Conservation (phyloP, 1,140 invertebrate genomes). For the Potamilus streckersoni region DNA sequence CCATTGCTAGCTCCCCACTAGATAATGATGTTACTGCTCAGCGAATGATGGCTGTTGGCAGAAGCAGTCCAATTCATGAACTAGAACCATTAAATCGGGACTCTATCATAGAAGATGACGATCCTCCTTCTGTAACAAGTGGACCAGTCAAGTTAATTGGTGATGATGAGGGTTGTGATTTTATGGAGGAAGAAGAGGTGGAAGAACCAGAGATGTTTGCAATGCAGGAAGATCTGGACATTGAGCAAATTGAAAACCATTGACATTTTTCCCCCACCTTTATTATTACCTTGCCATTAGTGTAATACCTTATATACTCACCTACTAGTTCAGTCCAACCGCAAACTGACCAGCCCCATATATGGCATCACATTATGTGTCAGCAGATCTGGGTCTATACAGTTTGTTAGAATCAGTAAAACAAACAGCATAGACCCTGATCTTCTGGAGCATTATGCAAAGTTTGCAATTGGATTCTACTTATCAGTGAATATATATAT, state of each 20-base stretch:
- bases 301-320: neutral
- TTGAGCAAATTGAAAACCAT: conserved; percentile 59
- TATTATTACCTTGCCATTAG: conserved; percentile 8
- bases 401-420: no score
- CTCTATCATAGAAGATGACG: conserved; percentile 36
- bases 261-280: conserved; percentile 18
- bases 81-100: conserved; percentile 34
- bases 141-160: conserved; percentile 47
- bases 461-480: no score
- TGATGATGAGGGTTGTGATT: conserved; percentile 36
- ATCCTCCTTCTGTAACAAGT: conserved; percentile 14
- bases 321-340: no score
- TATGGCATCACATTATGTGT: no score
- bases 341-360: no score
- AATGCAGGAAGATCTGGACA: conserved; percentile 52
- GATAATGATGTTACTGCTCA: conserved; percentile 43
- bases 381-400: no score
- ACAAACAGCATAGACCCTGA: no score
- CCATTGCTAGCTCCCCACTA: conserved; percentile 54
- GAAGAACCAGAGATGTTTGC: conserved; percentile 41
- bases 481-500: no score
- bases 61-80: conserved; percentile 37
- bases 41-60: conserved; percentile 23
- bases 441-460: no score
- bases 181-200: conserved; percentile 35